Evolutionary conservation across 2,797 vertebrate genomes (phyloP).

Genomic region (Babyrousa celebensis): DNA sequence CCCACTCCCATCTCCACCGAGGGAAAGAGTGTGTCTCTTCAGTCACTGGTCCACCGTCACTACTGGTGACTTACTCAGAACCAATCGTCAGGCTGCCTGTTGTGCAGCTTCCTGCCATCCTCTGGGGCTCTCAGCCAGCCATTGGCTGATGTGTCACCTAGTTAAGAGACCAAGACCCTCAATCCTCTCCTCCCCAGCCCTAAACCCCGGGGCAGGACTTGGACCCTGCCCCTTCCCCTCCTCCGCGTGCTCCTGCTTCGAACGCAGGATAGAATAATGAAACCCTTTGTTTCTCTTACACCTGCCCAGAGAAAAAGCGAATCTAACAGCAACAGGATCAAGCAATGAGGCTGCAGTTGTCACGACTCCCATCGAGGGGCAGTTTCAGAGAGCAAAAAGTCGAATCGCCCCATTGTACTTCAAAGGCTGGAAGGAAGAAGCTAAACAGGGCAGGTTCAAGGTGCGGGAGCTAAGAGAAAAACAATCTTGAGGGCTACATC

Average conservation of each 20-base stretch:
- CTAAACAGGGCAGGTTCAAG: background rate
- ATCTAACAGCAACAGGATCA: background rate
- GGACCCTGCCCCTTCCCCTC: background rate
- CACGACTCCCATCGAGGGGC: background rate
- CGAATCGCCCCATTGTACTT: background rate
- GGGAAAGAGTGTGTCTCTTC: background rate
- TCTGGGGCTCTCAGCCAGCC: background rate
- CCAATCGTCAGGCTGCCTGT: constrained; percentile 69
- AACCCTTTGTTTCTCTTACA: background rate
- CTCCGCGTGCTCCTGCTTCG: background rate
- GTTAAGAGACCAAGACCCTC: background rate
- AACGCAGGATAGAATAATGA: background rate
- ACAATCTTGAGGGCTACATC: background rate
- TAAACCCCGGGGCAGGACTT: background rate
- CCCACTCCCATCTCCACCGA: background rate
- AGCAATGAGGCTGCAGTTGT: background rate
- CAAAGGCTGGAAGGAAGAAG: background rate
- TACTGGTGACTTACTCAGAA: constrained; percentile 73
- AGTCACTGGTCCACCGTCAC: constrained; percentile 29
- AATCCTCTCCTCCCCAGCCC: background rate
- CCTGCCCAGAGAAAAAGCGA: background rate
- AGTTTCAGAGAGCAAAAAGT: constrained; percentile 27
- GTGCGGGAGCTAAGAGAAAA: background rate
- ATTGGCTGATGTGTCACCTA: background rate
- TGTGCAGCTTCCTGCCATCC: background rate